Percentiles rank a stretch among this genome's conserved stretches.
phyloP scores from a whole-genome alignment of 1,140 invertebrate species.

The Pemphigus obesinymphae region DNA sequence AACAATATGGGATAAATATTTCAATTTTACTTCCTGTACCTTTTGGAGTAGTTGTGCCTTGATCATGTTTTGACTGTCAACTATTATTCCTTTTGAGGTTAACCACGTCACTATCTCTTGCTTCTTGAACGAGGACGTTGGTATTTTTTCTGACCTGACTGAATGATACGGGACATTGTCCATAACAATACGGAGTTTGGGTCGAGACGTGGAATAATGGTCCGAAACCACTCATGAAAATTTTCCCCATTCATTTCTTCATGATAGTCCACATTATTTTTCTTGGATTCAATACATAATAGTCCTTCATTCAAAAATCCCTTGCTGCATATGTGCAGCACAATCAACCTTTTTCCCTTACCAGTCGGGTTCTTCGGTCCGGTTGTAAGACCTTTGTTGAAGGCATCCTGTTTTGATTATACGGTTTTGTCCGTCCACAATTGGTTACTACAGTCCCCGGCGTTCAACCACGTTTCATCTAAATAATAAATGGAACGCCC shows the following conservation, averaged over 20 bases:
- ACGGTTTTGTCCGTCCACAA: background rate
- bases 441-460: background rate
- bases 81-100: background rate
- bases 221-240: background rate
- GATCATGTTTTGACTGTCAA: background rate
- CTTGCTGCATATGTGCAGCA: background rate
- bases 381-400: background rate
- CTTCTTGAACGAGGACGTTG: background rate
- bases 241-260: background rate
- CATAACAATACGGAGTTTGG: background rate
- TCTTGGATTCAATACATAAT: background rate
- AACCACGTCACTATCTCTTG: background rate
- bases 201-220: background rate
- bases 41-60: background rate
- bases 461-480: background rate
- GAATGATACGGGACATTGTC: background rate
- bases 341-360: conserved; percentile 5
- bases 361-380: background rate
- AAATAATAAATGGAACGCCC: background rate
- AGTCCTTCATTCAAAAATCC: conserved; percentile 11
- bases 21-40: background rate
- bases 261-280: background rate
- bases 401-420: background rate
- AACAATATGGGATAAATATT: background rate
- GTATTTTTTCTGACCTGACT: background rate